Evolutionary conservation across 2,888 invertebrate genomes (phyloP).

Genomic region (Ischnus inquisitorius): DNA sequence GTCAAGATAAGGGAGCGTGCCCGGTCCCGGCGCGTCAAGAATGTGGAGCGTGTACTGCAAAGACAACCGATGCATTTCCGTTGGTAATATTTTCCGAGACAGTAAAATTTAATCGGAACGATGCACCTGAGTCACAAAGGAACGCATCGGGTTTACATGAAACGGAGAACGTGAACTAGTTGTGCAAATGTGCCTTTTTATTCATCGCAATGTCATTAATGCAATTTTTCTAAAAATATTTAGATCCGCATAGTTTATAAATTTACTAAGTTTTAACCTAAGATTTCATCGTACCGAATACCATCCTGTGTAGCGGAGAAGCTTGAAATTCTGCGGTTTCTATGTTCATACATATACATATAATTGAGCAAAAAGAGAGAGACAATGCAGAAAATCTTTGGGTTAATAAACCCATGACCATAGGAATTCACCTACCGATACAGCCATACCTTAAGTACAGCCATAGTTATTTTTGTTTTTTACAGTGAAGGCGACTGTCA

Average conservation of each 20-base stretch:
- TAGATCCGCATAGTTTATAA: background rate
- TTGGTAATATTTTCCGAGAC: background rate
- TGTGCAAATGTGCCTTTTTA: background rate
- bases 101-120: too few species aligned
- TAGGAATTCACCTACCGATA: background rate
- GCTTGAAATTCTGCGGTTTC: conserved; percentile 13
- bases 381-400: conserved; percentile 7
- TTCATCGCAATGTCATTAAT: background rate
- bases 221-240: background rate
- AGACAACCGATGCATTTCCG: background rate
- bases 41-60: too few species aligned
- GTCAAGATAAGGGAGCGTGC: too few species aligned
- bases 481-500: background rate
- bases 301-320: background rate
- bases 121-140: too few species aligned
- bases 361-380: conserved; percentile 1
- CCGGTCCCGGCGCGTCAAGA: too few species aligned
- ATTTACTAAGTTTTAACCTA: background rate
- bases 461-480: background rate
- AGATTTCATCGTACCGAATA: background rate
- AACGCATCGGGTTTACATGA: too few species aligned
- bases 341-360: background rate
- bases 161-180: background rate
- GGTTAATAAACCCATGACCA: conserved; percentile 18
- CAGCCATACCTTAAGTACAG: background rate